Conservation (phyloP, 2,888 invertebrate species). For the Lepidocyrtinus sp. region DNA sequence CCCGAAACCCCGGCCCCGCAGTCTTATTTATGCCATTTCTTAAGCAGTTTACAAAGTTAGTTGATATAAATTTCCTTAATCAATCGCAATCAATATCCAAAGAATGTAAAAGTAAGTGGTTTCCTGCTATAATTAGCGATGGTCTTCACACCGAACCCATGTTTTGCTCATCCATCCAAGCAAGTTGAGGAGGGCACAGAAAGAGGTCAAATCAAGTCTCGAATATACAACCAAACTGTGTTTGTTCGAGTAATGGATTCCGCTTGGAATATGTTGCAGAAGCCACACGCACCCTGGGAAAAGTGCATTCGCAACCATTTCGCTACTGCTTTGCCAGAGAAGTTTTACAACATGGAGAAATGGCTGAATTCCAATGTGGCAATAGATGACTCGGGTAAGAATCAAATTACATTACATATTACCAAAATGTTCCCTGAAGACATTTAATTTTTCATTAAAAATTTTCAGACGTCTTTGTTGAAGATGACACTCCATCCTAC, state of each 20-base stretch:
- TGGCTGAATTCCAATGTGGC: too few relatives aligned
- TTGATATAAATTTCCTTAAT: neutral
- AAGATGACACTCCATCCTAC: constrained; percentile 9
- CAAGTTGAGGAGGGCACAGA: constrained; percentile 94
- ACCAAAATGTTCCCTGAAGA: too few relatives aligned
- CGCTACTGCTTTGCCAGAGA: constrained; percentile 50
- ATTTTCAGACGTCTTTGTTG: neutral
- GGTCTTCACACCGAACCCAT: constrained; percentile 93
- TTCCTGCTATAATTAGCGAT: constrained; percentile 77
- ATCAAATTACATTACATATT: too few relatives aligned
- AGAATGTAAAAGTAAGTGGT: too few relatives aligned
- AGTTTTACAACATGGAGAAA: constrained; percentile 35
- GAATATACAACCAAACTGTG: constrained; percentile 98
- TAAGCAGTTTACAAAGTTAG: constrained; percentile 89
- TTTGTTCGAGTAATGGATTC: constrained; percentile 92
- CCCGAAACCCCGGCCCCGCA: constrained; percentile 77
- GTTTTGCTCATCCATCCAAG: constrained; percentile 97
- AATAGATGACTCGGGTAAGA: too few relatives aligned
- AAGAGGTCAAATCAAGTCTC: constrained; percentile 91
- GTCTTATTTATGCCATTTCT: constrained; percentile 82
- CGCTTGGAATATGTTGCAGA: constrained; percentile 83
- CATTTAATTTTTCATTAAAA: constrained; percentile 5
- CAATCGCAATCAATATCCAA: too few relatives aligned
- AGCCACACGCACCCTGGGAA: constrained; percentile 78
- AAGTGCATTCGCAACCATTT: constrained; percentile 57